A percentile compares a stretch with the other conserved stretches of the same genome.
Conservation (phyloP, 2,888 invertebrate genomes). For the Diplolepis rosae region DNA sequence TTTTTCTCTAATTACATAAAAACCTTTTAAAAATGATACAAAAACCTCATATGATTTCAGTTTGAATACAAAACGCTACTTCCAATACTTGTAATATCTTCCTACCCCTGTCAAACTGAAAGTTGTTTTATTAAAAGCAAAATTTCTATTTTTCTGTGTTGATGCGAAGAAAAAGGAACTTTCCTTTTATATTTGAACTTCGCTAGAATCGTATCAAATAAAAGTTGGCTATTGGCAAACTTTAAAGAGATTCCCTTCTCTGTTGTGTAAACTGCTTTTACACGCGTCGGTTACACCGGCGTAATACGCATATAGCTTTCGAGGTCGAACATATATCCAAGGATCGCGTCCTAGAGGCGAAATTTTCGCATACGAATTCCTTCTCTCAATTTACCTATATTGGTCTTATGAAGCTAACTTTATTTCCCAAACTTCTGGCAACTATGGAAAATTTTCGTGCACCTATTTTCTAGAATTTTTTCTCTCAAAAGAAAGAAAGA, state of each 20-base stretch:
- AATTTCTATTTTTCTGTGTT: too few species aligned
- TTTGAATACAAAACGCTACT: too few species aligned
- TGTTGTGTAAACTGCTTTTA: background rate
- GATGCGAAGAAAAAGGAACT: background rate
- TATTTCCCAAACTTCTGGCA: constrained; percentile 27
- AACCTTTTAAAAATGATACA: too few species aligned
- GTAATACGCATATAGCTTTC: background rate
- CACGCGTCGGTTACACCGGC: background rate
- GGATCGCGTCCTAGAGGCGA: background rate
- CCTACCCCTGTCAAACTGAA: too few species aligned
- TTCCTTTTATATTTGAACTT: background rate
- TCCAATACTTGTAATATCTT: too few species aligned
- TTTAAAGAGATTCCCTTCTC: background rate
- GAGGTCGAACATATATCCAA: background rate
- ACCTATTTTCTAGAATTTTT: background rate
- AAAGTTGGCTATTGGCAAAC: background rate
- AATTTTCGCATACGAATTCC: background rate
- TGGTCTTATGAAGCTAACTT: constrained; percentile 6
- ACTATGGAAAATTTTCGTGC: background rate
- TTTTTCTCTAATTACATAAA: too few species aligned
- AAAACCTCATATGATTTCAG: too few species aligned
- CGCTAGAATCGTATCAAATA: background rate
- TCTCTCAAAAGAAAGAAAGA: background rate
- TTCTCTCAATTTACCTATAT: background rate
- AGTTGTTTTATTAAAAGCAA: too few species aligned